phyloP scores from a whole-genome alignment of 2,113 vertebrate genomes.

The Aspiorhynchus laticeps region DNA sequence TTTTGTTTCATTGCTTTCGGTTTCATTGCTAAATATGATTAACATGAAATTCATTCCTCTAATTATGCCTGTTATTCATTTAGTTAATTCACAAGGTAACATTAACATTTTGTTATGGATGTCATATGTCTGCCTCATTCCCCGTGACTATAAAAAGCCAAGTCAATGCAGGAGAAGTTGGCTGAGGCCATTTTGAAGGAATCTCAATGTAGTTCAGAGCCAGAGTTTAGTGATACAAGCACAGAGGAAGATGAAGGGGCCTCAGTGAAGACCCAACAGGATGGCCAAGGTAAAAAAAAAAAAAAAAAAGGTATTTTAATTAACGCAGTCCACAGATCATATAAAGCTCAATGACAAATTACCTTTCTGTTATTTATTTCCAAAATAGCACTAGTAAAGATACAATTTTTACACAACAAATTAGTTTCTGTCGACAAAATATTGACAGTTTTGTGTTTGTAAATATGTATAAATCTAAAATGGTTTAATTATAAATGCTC shows the following conservation, averaged over 20 bases:
- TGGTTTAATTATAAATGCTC: neutral
- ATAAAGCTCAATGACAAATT: neutral
- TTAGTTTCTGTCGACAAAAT: neutral
- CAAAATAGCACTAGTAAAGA: neutral
- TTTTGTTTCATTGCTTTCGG: neutral
- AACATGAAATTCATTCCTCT: neutral
- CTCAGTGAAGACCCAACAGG: constrained; percentile 44
- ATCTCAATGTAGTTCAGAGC: constrained; percentile 65
- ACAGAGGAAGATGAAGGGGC: constrained; percentile 70
- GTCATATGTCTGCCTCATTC: constrained; percentile 56
- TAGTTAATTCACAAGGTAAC: neutral
- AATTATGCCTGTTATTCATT: neutral
- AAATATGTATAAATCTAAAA: neutral
- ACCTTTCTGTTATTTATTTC: neutral
- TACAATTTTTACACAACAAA: neutral
- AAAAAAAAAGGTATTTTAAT: too few relatives aligned
- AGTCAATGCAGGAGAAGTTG: constrained; percentile 81
- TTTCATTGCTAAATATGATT: neutral
- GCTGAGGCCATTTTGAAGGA: constrained; percentile 69
- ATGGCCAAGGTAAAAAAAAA: constrained; percentile 57
- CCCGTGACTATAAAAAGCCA: constrained; percentile 67
- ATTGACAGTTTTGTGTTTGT: neutral
- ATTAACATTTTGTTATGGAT: constrained; percentile 37
- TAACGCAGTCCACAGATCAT: neutral
- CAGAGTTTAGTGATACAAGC: constrained; percentile 72